Evolutionary conservation across 2,113 vertebrate species (phyloP), one percentile per base, ranked within the genome.

Genomic region (Lophius piscatorius): DNA sequence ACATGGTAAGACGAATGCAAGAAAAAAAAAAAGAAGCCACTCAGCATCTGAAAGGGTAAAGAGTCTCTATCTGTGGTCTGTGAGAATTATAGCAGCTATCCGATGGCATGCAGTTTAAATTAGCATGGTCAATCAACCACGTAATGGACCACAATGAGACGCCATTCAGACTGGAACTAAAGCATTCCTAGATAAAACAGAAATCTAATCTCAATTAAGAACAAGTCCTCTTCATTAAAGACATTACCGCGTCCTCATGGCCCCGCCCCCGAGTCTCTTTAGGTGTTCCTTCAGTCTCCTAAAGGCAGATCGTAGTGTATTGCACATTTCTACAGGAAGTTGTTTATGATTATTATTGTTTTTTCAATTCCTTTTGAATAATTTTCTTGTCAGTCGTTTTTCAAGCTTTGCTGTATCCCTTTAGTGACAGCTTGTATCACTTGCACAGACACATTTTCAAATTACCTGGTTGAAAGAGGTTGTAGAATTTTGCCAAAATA

Each of bases 181-280:
- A 81, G 72, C 78, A 86, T 82, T 78, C 81, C 63, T 34, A 84
- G 79, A 85, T 89, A 85, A 89, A 88, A 85, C 66, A 77, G 57
- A 88, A 86, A 86, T 90, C 77, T 84, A 79, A 88, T 91, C 84
- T 89, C 81, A 82, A 89, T 89, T 89, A 88, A 80, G 72, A 86
- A 70, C 52, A 59, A 83, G 51, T 70, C 68, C 55, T 75, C 69
- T 83, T 90, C 70, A 82, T 89, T 85, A 85, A 64, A 68, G 34
- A 56, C 66, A 81, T 82, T 78, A 68, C 68, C 61, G 68, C 57
- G 58, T 77, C 68, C 47, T 57, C 46, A 45, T 39, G 45, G 60
- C 50, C 50, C 45, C 49, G 29, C 39, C 61, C 4, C 56, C 39
- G 55, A 44, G 24, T 45, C 39, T 61, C 31, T 16, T 17, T 22